Percentiles rank a stretch among this genome's conserved stretches.
Evolutionary conservation across 2,797 vertebrate genomes (phyloP).

Genomic region (Arctocebus calabarensis): DNA sequence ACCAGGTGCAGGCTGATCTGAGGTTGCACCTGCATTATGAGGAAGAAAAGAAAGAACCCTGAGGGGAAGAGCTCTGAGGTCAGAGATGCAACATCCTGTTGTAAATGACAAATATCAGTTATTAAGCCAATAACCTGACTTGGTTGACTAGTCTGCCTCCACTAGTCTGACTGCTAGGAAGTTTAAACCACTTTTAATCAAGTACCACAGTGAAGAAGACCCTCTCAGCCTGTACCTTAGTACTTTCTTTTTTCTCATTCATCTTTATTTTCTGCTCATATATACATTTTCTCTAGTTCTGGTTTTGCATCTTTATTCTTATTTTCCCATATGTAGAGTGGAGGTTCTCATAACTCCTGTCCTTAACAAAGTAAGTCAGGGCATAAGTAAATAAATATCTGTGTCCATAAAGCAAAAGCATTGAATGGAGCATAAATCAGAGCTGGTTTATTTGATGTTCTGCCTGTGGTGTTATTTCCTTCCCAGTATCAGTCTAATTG

Average conservation of each 20-base stretch:
- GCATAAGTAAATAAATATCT: constrained; percentile 53
- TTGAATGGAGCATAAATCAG: constrained; percentile 17
- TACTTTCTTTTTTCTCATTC: not conserved
- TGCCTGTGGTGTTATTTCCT: constrained; percentile 30
- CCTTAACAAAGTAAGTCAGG: constrained; percentile 41
- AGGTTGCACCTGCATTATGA: not conserved
- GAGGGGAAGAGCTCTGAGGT: not conserved
- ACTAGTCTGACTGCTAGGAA: not conserved
- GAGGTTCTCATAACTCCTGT: not conserved
- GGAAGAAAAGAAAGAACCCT: not conserved
- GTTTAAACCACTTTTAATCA: not conserved
- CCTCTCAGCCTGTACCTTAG: not conserved
- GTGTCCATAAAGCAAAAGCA: constrained; percentile 38
- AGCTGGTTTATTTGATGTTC: not conserved
- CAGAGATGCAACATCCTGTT: not conserved
- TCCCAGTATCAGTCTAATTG: constrained; percentile 37
- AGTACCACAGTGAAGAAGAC: not conserved
- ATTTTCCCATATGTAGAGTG: not conserved
- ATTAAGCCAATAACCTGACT: not conserved
- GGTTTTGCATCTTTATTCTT: constrained; percentile 31
- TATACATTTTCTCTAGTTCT: not conserved
- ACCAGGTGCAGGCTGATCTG: not conserved
- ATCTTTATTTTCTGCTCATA: constrained; percentile 16
- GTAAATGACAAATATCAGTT: constrained; percentile 24
- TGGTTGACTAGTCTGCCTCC: too few relatives aligned